Conservation (phyloP, 2,797 vertebrate species). For the Decapterus maruadsi region DNA sequence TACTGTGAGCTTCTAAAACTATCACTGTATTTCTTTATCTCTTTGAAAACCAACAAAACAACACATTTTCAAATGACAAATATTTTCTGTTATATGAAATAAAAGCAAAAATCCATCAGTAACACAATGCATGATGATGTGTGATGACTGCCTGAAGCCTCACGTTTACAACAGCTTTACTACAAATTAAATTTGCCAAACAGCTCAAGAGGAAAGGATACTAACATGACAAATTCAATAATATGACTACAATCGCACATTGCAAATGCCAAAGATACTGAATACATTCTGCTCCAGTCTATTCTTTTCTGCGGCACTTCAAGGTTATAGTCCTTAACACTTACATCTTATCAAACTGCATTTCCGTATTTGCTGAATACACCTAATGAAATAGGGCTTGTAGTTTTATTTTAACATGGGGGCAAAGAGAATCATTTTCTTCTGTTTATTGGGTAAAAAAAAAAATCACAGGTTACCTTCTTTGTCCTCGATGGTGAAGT, state of each 20-base stretch:
- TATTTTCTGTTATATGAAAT: background rate
- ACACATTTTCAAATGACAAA: background rate
- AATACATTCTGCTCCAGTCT: background rate
- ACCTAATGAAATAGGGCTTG: background rate
- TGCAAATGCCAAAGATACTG: background rate
- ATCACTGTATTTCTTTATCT: background rate
- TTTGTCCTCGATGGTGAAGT: slow-evolving; percentile 96
- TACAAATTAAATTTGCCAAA: background rate
- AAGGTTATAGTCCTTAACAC: too few relatives aligned
- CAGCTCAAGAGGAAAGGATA: background rate
- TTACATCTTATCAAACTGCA: background rate
- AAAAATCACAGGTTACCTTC: slow-evolving; percentile 87
- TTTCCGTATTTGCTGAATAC: background rate
- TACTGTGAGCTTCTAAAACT: background rate
- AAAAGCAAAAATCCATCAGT: background rate
- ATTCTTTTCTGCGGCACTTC: too few relatives aligned
- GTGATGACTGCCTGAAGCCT: background rate
- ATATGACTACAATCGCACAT: background rate
- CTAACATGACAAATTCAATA: background rate
- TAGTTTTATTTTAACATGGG: background rate
- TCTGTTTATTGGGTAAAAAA: background rate
- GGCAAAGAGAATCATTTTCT: background rate
- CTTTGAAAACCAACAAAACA: background rate
- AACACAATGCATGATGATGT: background rate
- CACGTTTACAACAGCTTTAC: background rate